Evolutionary conservation across 2,888 invertebrate genomes (phyloP), one percentile per base, ranked within the genome.

Genomic region (Leuctra nigra): DNA sequence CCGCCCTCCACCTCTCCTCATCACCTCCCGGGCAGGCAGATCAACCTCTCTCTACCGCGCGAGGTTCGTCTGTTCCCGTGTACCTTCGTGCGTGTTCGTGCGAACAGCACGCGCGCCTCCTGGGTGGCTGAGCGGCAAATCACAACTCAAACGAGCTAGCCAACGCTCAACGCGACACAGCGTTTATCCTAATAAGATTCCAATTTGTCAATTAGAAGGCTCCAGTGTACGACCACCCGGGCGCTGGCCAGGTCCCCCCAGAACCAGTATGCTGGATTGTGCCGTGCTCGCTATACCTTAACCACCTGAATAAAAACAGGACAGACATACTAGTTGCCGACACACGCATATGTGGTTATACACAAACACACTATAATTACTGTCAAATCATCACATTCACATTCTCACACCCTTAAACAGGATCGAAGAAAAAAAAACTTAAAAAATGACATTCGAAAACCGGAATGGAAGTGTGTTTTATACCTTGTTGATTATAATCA

Each of bases 121-220:
- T 71, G 71, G 71, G 71, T 70, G 71, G 71, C 68, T n/a, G n/a
- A 70, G 33, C 33, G 47, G 47, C 47, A 13, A 13, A 11, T 47
- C 47, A 23, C 23, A 47, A 13, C 24, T 24, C 48, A 25, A 29
- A 25, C 48, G 29, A 48, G 16, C 16, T 6, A 50, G 50, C 50
- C n/a, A 41, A 35, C 22, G 50, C 50, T 29, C 11, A 1, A 11
- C 50, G 50, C 50, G 50, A 50, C 50, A 50, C 50, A 50, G 33
- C 35, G 50, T 50, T 50, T 50, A 50, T 68, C 68, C 70, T 80
- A 81, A 80, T 81, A 79, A 80, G 80, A 80, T 78, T 81, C 80
- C 80, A 81, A 81, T 81, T 81, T 81, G 81, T 81, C 81, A 81
- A 80, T 81, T 80, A 80, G 76, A 75, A 77, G 75, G 76, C 74